These are phyloP conservation scores for Ciconia nigra DNA, from an alignment of 2,797 vertebrate species.

Conservation along the genomic window DNA sequence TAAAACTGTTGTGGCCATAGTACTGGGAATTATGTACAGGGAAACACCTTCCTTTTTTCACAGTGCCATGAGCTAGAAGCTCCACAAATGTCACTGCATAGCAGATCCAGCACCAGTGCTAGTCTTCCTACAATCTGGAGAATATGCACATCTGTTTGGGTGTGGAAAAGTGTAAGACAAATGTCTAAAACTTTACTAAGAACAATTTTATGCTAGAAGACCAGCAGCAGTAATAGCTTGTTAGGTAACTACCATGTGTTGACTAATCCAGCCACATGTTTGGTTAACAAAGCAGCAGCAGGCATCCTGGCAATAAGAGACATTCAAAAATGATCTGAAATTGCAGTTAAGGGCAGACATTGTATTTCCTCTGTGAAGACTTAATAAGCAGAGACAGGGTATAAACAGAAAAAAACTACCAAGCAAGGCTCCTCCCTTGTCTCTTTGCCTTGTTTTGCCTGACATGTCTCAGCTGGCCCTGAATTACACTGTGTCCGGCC, in stretches of 20 bases:
- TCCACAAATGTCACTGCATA: not conserved
- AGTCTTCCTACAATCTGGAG: not conserved
- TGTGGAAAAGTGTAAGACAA: not conserved
- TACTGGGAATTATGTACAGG: not conserved
- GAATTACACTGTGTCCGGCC: not conserved
- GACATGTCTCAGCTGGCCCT: slow-evolving; percentile 59
- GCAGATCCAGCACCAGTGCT: not conserved
- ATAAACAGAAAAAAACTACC: slow-evolving; percentile 30
- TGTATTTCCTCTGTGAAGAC: not conserved
- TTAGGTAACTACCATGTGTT: not conserved
- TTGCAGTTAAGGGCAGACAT: slow-evolving; percentile 1
- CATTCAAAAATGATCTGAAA: not conserved
- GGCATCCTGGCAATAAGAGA: not conserved
- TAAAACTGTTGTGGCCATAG: not conserved
- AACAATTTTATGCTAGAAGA: not conserved
- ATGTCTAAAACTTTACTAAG: not conserved
- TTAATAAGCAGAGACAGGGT: not conserved
- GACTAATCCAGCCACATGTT: not conserved
- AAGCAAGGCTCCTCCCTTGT: slow-evolving; percentile 1
- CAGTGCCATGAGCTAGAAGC: not conserved
- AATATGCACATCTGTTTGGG: not conserved
- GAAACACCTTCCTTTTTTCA: not conserved
- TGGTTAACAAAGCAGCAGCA: not conserved
- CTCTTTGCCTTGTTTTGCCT: slow-evolving; percentile 43
- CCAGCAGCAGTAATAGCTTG: not conserved